Conservation (phyloP, 2,113 vertebrate genomes). For the Microtus richardsoni region DNA sequence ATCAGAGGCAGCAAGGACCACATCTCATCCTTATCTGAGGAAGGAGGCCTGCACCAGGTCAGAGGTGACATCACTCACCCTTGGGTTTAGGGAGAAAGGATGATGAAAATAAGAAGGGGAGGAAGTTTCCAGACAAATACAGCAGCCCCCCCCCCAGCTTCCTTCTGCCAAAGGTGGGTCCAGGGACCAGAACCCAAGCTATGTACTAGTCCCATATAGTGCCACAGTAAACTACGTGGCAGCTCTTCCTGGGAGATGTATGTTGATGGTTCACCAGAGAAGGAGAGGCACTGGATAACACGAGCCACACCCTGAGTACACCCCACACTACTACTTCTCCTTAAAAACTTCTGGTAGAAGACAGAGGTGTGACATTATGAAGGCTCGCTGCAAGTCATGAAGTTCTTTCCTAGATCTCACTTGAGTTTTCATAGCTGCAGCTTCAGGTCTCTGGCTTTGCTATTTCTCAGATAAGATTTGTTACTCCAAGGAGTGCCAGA, state of each 20-base stretch:
- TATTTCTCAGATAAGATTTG: not conserved
- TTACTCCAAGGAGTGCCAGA: not conserved
- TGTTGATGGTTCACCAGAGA: not conserved
- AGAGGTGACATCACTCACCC: constrained; percentile 55
- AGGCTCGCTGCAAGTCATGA: not conserved
- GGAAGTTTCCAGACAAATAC: constrained; percentile 58
- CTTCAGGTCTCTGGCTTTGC: not conserved
- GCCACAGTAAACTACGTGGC: constrained; percentile 69
- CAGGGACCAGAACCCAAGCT: constrained; percentile 17
- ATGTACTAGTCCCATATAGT: constrained; percentile 48
- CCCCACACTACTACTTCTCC: not conserved
- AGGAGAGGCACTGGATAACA: not conserved
- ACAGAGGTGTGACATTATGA: not conserved
- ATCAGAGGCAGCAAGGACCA: not conserved
- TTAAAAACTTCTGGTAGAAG: not conserved
- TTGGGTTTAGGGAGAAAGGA: constrained; percentile 67
- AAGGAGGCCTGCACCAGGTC: not conserved
- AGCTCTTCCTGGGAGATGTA: constrained; percentile 56
- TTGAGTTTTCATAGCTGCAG: not conserved
- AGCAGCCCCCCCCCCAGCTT: constrained; percentile 60
- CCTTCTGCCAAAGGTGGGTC: constrained; percentile 61
- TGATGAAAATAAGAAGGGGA: constrained; percentile 52
- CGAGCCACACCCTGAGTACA: not conserved
- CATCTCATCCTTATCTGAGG: not conserved
- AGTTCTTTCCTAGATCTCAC: constrained; percentile 46